Conservation (phyloP, 1,140 invertebrate species). For the Ephestia elutella region DNA sequence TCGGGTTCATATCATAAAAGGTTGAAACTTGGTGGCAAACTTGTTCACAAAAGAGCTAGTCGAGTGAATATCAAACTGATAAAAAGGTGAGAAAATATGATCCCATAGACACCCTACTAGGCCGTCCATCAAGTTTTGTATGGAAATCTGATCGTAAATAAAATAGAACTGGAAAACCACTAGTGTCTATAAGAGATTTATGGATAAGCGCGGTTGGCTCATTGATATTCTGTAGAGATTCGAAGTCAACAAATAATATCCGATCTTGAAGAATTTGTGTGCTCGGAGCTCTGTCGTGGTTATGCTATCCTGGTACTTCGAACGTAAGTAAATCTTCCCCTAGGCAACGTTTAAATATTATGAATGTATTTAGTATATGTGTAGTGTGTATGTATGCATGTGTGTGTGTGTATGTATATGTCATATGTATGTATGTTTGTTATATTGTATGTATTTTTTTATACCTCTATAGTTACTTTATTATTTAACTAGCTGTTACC, state of each 20-base stretch:
- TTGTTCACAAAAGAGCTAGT: background rate
- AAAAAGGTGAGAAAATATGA: background rate
- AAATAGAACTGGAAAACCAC: background rate
- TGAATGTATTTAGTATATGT: too few species aligned
- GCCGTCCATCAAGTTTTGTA: background rate
- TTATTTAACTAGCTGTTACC: too few species aligned
- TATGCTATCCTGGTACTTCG: background rate
- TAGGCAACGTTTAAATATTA: too few species aligned
- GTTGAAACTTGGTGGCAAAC: background rate
- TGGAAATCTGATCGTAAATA: background rate
- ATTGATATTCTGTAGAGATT: background rate
- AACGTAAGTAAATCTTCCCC: too few species aligned
- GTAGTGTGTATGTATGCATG: too few species aligned
- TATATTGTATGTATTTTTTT: too few species aligned
- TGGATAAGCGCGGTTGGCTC: background rate
- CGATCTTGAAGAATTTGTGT: background rate
- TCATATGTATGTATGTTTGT: too few species aligned
- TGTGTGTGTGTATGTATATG: too few species aligned
- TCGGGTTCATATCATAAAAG: too few species aligned
- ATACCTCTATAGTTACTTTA: too few species aligned
- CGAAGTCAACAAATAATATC: constrained; percentile 3
- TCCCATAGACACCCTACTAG: background rate
- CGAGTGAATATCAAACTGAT: background rate
- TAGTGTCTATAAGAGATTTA: background rate
- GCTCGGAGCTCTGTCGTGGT: background rate